phyloP scores from a whole-genome alignment of 2,888 invertebrate genomes.

The Gasteruption jaculator region DNA sequence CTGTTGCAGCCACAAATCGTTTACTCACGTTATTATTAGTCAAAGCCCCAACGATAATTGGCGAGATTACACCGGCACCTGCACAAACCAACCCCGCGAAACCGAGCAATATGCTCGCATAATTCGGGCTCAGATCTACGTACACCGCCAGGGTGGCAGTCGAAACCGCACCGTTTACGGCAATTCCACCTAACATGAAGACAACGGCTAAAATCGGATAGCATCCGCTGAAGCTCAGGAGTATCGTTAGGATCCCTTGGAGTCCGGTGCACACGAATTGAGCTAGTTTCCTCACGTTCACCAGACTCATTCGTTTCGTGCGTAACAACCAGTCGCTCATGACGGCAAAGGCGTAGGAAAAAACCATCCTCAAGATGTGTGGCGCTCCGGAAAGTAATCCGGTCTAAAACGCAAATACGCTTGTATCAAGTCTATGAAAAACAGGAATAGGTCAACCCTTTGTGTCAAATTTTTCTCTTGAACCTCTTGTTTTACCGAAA shows the following conservation, averaged over 20 bases:
- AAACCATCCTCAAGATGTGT: conserved; percentile 59
- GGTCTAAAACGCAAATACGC: conserved; percentile 48
- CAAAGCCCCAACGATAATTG: conserved; percentile 59
- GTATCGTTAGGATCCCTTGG: conserved; percentile 62
- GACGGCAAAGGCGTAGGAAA: conserved; percentile 57
- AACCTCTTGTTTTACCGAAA: background rate
- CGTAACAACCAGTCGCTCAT: conserved; percentile 60
- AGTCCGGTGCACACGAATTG: conserved; percentile 58
- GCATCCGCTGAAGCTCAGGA: conserved; percentile 62
- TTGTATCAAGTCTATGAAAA: background rate
- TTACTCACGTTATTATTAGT: conserved; percentile 62
- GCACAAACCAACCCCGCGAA: conserved; percentile 59
- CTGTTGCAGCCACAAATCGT: conserved; percentile 2
- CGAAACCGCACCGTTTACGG: conserved; percentile 64
- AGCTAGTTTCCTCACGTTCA: conserved; percentile 63
- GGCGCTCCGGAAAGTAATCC: conserved; percentile 64
- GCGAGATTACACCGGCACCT: conserved; percentile 61
- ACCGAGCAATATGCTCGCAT: conserved; percentile 59
- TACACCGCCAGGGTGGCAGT: conserved; percentile 64
- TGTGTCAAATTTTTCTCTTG: background rate
- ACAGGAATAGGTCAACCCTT: background rate
- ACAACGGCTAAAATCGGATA: conserved; percentile 58
- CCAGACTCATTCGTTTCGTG: conserved; percentile 57
- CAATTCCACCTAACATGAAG: conserved; percentile 61
- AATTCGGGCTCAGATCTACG: conserved; percentile 66